Percentiles rank a stretch among this genome's conserved stretches.
Conservation (phyloP, 2,888 invertebrate species). For the Trichogramma evanescens region DNA sequence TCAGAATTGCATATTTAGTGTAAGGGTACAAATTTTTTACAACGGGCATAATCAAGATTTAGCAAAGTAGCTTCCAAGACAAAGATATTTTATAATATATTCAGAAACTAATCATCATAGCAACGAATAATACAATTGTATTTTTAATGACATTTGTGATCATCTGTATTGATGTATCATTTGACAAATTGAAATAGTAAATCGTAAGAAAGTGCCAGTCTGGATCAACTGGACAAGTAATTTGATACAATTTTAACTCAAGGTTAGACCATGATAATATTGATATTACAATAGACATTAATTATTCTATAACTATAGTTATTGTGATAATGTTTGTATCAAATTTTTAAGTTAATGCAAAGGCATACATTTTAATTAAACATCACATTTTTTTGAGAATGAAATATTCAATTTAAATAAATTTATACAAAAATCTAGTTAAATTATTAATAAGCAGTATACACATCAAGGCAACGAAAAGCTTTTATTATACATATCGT, state of each 20-base stretch:
- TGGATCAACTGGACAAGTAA: background rate
- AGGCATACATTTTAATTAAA: background rate
- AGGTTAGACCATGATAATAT: background rate
- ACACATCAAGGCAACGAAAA: background rate
- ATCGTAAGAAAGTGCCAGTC: too few relatives aligned
- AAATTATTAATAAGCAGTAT: background rate
- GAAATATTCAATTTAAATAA: too few relatives aligned
- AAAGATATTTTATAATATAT: slow-evolving; percentile 6
- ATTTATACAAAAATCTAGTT: too few relatives aligned
- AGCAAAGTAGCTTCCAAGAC: slow-evolving; percentile 7
- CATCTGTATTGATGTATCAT: background rate
- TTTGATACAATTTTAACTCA: background rate
- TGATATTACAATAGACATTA: background rate
- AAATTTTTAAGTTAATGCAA: background rate
- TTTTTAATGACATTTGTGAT: slow-evolving; percentile 6
- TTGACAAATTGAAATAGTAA: too few relatives aligned
- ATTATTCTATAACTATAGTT: background rate
- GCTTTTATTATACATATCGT: background rate
- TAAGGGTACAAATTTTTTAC: background rate
- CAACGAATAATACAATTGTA: slow-evolving; percentile 13
- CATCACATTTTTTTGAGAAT: too few relatives aligned
- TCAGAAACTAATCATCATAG: background rate
- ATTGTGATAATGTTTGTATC: background rate
- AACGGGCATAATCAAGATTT: background rate
- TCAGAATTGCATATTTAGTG: background rate